These are phyloP conservation scores for Arenaria interpres DNA, from an alignment of 2,113 vertebrate species.

Conservation along the genomic window DNA sequence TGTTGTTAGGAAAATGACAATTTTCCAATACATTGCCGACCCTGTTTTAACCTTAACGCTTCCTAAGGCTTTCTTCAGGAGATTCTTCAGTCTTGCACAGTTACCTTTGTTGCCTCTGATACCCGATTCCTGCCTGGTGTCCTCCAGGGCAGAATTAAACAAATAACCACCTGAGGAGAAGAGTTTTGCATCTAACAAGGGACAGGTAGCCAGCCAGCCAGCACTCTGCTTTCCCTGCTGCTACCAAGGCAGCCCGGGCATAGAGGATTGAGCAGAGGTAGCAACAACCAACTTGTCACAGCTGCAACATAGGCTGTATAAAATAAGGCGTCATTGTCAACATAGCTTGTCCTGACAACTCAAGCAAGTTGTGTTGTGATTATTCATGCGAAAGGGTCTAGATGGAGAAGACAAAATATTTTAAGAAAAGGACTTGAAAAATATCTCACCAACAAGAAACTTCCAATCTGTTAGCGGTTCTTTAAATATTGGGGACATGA, in stretches of 20 bases:
- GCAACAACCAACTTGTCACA: neutral
- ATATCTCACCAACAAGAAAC: constrained; percentile 14
- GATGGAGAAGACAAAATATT: constrained; percentile 45
- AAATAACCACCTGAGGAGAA: neutral
- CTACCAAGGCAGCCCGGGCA: neutral
- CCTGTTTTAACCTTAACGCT: neutral
- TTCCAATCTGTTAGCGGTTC: constrained; percentile 15
- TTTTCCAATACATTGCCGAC: neutral
- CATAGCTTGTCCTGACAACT: constrained; percentile 16
- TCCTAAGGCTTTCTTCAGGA: neutral
- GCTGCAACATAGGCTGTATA: neutral
- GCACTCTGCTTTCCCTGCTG: neutral
- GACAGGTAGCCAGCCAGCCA: neutral
- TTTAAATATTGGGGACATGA: constrained; percentile 17
- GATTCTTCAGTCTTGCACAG: neutral
- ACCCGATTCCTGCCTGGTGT: neutral
- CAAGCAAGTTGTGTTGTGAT: constrained; percentile 20
- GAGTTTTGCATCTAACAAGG: neutral
- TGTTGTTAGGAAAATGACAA: neutral
- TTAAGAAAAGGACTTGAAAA: constrained; percentile 30
- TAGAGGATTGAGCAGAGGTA: neutral
- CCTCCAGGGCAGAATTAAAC: neutral
- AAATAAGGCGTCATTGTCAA: constrained; percentile 11
- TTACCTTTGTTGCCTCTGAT: accelerated
- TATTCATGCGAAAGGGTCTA: neutral